Conservation (phyloP, 2,888 invertebrate genomes). For the Smittia aterrima region DNA sequence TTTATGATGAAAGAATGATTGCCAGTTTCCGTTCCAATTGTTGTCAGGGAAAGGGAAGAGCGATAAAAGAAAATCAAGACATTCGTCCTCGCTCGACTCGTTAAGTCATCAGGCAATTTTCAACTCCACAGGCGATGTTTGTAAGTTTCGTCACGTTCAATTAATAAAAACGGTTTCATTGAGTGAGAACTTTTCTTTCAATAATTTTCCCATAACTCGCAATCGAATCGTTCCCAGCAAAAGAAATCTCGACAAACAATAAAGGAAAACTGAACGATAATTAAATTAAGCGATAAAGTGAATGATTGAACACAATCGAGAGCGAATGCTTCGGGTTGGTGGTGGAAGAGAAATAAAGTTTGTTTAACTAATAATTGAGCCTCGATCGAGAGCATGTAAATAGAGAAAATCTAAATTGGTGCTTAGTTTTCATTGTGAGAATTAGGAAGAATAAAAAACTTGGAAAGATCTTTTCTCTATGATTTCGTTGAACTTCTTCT, state of each 20-base stretch:
- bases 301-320: neutral
- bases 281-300: constrained; percentile 21
- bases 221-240: no score
- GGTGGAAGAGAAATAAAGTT: neutral
- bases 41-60: constrained; percentile 1
- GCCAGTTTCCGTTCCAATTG: constrained; percentile 26
- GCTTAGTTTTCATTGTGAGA: constrained; percentile 24
- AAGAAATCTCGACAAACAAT: no score
- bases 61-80: constrained; percentile 16
- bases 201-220: no score
- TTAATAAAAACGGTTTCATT: neutral
- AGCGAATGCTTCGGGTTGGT: neutral
- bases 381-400: constrained; percentile 21
- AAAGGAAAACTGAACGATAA: constrained; percentile 17
- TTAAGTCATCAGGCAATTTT: constrained; percentile 11
- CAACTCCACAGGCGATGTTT: neutral
- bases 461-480: no score
- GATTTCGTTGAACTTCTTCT: neutral
- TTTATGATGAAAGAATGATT: constrained; percentile 35
- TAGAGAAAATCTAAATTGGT: constrained; percentile 35
- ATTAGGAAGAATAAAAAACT: neutral
- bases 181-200: no score
- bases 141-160: neutral
- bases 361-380: neutral
- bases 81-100: neutral